Base-by-base conservation (phyloP, 2,113 vertebrate genomes). In the Chaenogobius annularis region DNA sequence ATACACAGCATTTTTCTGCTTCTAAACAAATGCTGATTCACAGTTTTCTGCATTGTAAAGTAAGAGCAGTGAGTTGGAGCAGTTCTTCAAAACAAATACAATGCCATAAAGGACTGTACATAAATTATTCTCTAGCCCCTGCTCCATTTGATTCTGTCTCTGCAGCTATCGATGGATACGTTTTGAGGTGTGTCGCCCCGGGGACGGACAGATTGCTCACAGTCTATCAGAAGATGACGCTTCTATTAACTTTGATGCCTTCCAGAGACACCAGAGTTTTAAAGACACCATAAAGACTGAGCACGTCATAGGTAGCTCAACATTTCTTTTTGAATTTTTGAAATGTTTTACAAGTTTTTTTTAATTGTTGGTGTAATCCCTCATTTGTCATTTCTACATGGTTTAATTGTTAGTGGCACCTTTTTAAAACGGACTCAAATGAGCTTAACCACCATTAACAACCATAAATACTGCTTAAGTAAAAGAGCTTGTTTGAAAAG, bases 151-250 rank as follows among this genome's bases (percentile, higher is more conserved):
- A 31, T 43, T 40, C 37, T 40, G 3, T 52, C 50, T 37, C 17
- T 64, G 59, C 22, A 96, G 96, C 85, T 96, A 96, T 85, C 92
- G 93, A 48, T 96, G 96, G 96, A 92, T 96, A 50, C 95, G 94
- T 52, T 96, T 95, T 66, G 95, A 96, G 40, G 94, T 95, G 22
- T 96, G 93, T 85, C 94, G 92, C 43, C 80, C 92, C 0, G 90
- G 93, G 3, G 94, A 95, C 0, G 92, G 92, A 8, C 93, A 93
- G 20, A 63, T 91, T 0, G 79, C 94, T 1, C 92, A 93, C 69
- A 90, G 89, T 35, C 77, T 94, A 0, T 92, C 90, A 0, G 94
- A 96, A 68, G 92, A 93, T 3, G 93, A 96, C 0, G 88, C 92
- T 7, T 88, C 94, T 0, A 78, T 95, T 55, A 95, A 92, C 80